A percentile compares a stretch with the other conserved stretches of the same genome.
phyloP scores from a whole-genome alignment of 2,113 vertebrate genomes.

The Otus sunia region DNA sequence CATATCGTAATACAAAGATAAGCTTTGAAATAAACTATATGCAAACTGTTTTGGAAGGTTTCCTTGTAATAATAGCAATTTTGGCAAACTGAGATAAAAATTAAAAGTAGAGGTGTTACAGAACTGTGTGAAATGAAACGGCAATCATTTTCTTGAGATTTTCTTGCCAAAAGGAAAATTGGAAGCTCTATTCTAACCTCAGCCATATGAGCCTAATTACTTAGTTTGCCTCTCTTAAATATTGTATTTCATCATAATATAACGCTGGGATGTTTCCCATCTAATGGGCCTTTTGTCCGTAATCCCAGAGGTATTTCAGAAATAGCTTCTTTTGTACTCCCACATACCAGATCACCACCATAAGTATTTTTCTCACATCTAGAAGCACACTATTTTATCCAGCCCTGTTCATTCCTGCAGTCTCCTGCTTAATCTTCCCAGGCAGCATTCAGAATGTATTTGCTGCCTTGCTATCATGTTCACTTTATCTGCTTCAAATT shows the following conservation, averaged over 20 bases:
- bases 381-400: neutral
- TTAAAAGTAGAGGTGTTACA: neutral
- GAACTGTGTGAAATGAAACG: neutral
- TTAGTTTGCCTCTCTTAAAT: neutral
- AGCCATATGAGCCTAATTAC: neutral
- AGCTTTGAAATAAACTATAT: neutral
- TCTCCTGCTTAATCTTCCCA: neutral
- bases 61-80: neutral
- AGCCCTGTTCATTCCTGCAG: neutral
- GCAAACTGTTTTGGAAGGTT: neutral
- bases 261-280: neutral
- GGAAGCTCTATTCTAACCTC: neutral
- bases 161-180: neutral
- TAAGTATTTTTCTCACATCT: neutral
- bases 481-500: neutral
- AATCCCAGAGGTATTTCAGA: neutral
- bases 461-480: neutral
- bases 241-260: neutral
- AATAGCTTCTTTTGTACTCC: neutral
- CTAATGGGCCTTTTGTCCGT: neutral
- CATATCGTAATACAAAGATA: neutral
- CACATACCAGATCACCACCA: neutral
- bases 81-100: neutral
- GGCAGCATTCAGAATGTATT: neutral
- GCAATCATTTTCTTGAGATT: neutral